Conservation (phyloP, 1,140 invertebrate genomes). For the Caerostris extrusa region DNA sequence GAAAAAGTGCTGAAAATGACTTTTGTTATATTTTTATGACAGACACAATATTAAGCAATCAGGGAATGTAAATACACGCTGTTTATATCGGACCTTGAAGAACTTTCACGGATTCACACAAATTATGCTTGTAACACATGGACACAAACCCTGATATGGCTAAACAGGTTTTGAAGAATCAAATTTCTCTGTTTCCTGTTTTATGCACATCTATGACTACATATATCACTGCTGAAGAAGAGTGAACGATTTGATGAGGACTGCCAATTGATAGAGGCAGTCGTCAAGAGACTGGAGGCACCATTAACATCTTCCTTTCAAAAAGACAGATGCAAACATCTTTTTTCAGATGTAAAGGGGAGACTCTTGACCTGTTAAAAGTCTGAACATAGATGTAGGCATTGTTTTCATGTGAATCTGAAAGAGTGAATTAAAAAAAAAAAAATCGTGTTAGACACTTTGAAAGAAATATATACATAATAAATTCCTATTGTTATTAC, state of each 20-base stretch:
- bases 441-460: neutral
- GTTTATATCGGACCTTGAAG: neutral
- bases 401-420: conserved; percentile 99
- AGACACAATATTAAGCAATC: conserved; percentile 74
- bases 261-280: conserved; percentile 24
- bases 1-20: conserved; percentile 73
- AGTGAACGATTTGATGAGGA: conserved; percentile 68
- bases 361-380: conserved; percentile 99
- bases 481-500: no score
- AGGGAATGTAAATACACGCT: conserved; percentile 43
- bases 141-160: conserved; percentile 71
- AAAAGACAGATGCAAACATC: conserved; percentile 48
- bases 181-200: conserved; percentile 35
- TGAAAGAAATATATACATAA: no score
- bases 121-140: neutral
- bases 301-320: conserved; percentile 57
- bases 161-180: conserved; percentile 65
- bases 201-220: conserved; percentile 74
- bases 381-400: conserved; percentile 99
- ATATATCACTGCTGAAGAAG: conserved; percentile 74
- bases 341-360: conserved; percentile 94
- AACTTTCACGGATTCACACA: neutral
- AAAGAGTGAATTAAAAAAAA: conserved; percentile 78
- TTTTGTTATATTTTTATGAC: conserved; percentile 58
- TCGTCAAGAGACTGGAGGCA: conserved; percentile 68